Evolutionary conservation across 2,888 invertebrate genomes (phyloP), one percentile per base, ranked within the genome.

Genomic region (Dione vanillae): DNA sequence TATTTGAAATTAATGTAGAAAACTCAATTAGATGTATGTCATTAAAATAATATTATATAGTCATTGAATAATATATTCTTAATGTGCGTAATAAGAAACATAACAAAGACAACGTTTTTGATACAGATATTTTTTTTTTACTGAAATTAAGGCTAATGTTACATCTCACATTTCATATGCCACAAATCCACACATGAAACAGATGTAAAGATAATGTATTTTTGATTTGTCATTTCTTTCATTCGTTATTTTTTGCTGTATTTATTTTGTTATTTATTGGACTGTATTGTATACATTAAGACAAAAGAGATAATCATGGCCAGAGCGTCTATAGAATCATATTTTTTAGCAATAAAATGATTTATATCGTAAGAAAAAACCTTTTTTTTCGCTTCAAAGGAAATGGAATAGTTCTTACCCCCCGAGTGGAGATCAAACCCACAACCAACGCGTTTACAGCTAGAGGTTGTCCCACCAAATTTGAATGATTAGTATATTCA

Each of bases 101-200:
- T 19, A 49, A 1, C 1, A 19, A n/a, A 54, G 14, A 47, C 10
- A 43, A 41, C 16, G 14, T 10, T 37, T 45, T 56, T 56, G 40
- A 37, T 54, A 70, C 43, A 58, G 56, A 37, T 64, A 65, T 51
- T n/a, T 40, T 65, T 40, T 65, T 54, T 71, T 35, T 51, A 59
- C 49, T 59, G 19, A 65, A 64, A 71, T 73, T 69, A 73, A 71
- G 69, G 73, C 58, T 73, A 67, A 67, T 71, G 66, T 66, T 19
- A 14, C 52, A 47, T 45, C 64, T 52, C 43, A 45, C 40, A 64
- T 49, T 47, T 54, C 47, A 19, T 20, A 59, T 37, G 37, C 47
- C 37, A 61, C 43, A 61, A 61, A 67, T 67, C 71, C 49, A 59
- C 62, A 56, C 16, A 37, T 67, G 71, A 64, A 65, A 70, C 51